phyloP scores from a whole-genome alignment of 2,113 vertebrate species.

The Tachycineta bicolor region DNA sequence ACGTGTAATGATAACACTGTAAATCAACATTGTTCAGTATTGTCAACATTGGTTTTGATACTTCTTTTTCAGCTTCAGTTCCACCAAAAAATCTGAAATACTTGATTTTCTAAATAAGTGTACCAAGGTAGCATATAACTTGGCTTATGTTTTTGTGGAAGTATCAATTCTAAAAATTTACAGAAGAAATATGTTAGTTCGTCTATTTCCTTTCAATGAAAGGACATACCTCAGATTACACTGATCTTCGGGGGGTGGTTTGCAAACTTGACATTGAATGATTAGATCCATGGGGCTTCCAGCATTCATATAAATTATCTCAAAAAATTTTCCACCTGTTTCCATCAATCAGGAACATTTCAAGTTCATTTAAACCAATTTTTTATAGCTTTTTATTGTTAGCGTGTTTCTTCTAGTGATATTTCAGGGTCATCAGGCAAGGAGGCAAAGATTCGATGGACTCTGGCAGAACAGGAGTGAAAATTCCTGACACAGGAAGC shows the following conservation, averaged over 20 bases:
- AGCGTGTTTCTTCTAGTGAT: not conserved
- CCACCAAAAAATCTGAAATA: not conserved
- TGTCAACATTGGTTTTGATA: not conserved
- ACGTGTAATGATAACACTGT: not conserved
- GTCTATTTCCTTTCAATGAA: not conserved
- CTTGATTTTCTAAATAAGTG: not conserved
- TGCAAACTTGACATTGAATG: not conserved
- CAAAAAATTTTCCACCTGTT: not conserved
- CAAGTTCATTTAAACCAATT: not conserved
- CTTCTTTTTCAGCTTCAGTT: not conserved
- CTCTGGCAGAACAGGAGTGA: not conserved
- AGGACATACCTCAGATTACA: not conserved
- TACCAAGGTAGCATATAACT: not conserved
- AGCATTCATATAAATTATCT: not conserved
- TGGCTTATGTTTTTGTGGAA: not conserved
- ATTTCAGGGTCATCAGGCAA: not conserved
- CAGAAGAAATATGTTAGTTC: not conserved
- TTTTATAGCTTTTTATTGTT: not conserved
- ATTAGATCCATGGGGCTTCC: not conserved
- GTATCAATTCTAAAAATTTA: not conserved
- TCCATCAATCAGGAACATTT: not conserved
- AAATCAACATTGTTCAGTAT: not conserved
- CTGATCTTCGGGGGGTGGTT: not conserved
- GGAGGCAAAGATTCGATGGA: not conserved
- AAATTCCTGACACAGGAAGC: not conserved